phyloP scores from a whole-genome alignment of 2,797 vertebrate genomes.

The Sylvilagus floridanus region DNA sequence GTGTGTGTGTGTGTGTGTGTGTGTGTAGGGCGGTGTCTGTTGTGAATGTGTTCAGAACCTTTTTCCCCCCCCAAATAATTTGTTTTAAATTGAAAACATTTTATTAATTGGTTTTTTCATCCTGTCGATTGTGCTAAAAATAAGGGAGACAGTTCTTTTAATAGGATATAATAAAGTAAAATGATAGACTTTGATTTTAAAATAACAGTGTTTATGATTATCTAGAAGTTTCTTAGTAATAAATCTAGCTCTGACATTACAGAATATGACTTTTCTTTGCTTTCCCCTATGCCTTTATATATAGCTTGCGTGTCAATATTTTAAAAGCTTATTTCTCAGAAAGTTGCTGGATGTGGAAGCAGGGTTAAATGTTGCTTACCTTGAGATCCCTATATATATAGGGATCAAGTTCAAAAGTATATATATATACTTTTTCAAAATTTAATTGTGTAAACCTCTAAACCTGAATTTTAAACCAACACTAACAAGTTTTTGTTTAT shows the following conservation, averaged over 20 bases:
- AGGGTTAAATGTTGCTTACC: not conserved
- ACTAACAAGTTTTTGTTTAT: conserved; percentile 37
- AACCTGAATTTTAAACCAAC: conserved; percentile 50
- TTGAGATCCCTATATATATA: not conserved
- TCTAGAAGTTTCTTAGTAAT: conserved; percentile 36
- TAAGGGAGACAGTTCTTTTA: conserved; percentile 43
- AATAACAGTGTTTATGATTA: conserved; percentile 52
- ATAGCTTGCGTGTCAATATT: not conserved
- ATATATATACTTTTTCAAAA: conserved; percentile 45
- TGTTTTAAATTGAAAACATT: conserved; percentile 66
- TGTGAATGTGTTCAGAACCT: not conserved
- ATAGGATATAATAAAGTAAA: conserved; percentile 54
- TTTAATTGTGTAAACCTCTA: conserved; percentile 33
- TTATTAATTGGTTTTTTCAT: conserved; percentile 67
- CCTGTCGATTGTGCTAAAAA: conserved; percentile 64
- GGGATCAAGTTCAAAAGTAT: too few species aligned
- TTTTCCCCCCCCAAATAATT: not conserved
- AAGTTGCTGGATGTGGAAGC: not conserved
- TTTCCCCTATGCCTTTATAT: not conserved
- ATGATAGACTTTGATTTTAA: conserved; percentile 59
- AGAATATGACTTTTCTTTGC: conserved; percentile 38
- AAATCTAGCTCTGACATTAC: conserved; percentile 50
- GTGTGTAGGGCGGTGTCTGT: not conserved
- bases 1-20: not conserved
- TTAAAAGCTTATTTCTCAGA: conserved; percentile 42